Base-by-base conservation (phyloP, 2,888 invertebrate genomes). In the Drosophila austrosaltans region DNA sequence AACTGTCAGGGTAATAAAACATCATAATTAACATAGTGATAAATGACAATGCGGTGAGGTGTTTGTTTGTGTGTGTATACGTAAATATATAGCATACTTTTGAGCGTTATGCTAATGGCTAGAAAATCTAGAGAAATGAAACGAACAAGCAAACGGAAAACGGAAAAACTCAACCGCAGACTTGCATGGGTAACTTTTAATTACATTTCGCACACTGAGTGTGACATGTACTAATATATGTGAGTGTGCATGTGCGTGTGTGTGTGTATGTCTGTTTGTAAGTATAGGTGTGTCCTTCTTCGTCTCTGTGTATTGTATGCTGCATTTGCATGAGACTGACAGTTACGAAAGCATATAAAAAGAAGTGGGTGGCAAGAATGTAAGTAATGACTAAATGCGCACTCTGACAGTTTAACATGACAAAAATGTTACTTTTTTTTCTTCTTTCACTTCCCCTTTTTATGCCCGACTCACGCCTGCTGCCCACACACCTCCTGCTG, bases 361-460 rank as follows among this genome's bases (percentile, higher is more conserved):
- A 64, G 42, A 36, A 30, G 54, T 20, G 28, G 54, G 53, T 44
- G 63, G 44, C 5, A 61, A 75, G 82, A 81, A 81, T 77, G 81
- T 88, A 89, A 90, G 89, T 90, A 90, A 90, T 88, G 89, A 87
- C 85, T 87, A 82, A 90, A 89, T 89, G 89, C 85, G 90, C 79
- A 78, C 88, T 88, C 86, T 87, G 90, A 89, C 90, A 89, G 85
- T 89, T 87, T 80, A 90, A 88, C 90, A 89, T 85, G 88, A 90
- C 83, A 80, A 87, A 88, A 89, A 81, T 89, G 85, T 78, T 87
- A 75, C 78, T 74, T 72, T 80, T 90, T 44, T 78, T 86, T 79
- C 73, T 74, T 77, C 36, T 36, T 36, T 10, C 36, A 36, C 36
- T 36, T 8, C 10, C 58, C 69, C 82, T 77, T 74, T 75, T 75